A percentile compares a stretch with the other conserved stretches of the same genome.
phyloP scores from a whole-genome alignment of 2,113 vertebrate species.

The Eptesicus fuscus region DNA sequence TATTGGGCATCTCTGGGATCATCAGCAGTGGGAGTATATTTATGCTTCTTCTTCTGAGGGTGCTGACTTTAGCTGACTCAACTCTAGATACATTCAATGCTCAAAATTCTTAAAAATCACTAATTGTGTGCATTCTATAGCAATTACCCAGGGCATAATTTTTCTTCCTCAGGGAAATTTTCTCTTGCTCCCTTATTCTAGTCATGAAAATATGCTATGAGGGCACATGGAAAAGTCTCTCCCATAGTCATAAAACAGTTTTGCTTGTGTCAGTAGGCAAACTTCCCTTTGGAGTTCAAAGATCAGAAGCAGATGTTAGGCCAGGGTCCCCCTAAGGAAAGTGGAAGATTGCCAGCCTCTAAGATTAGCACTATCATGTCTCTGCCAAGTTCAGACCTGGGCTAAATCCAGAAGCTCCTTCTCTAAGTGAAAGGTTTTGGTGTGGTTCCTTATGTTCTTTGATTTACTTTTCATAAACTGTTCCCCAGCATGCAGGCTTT shows the following conservation, averaged over 20 bases:
- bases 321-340: neutral
- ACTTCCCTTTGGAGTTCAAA: neutral
- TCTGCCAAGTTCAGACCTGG: conserved; percentile 3
- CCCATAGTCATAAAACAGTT: neutral
- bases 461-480: neutral
- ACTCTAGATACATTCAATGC: neutral
- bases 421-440: neutral
- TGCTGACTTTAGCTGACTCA: neutral
- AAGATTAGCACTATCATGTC: neutral
- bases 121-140: neutral
- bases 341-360: neutral
- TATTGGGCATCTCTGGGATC: neutral
- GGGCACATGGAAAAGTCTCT: neutral
- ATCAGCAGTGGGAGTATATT: neutral
- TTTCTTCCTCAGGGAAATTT: neutral
- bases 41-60: neutral
- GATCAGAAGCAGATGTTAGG: neutral
- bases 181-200: neutral
- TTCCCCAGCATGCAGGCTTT: neutral
- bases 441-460: neutral
- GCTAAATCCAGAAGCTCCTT: neutral
- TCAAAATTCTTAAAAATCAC: neutral
- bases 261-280: neutral
- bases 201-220: neutral
- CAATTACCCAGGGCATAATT: neutral